Conservation (phyloP, 1,140 invertebrate genomes). For the Odontomachus brunneus region DNA sequence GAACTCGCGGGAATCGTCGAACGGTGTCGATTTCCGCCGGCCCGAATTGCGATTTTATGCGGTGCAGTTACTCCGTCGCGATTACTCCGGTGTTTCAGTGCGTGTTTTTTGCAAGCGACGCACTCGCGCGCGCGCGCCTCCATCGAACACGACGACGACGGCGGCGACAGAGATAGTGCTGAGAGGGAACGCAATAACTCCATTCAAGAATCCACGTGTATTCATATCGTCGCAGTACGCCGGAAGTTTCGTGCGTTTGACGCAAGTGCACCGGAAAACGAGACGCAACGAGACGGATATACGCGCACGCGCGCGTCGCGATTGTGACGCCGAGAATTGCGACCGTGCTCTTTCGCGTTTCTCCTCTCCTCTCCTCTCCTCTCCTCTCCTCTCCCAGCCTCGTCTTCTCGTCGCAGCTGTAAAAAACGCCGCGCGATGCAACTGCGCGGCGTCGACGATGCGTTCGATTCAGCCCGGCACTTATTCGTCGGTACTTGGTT, state of each 20-base stretch:
- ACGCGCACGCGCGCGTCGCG: background rate
- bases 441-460: conserved; percentile 8
- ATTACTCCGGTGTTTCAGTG: too few relatives aligned
- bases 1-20: too few relatives aligned
- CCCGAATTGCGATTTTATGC: background rate
- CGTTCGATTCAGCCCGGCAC: background rate
- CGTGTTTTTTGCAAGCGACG: too few relatives aligned
- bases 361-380: background rate
- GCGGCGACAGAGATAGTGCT: conserved; percentile 12
- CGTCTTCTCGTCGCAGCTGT: background rate
- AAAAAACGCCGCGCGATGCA: background rate
- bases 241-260: conserved; percentile 58
- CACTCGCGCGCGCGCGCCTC: background rate
- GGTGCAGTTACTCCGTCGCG: too few relatives aligned
- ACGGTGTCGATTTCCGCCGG: too few relatives aligned
- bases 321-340: conserved; percentile 16
- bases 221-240: conserved; percentile 38
- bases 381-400: background rate
- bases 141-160: conserved; percentile 18
- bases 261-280: conserved; percentile 54
- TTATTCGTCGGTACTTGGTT: background rate
- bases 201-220: conserved; percentile 53
- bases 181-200: conserved; percentile 50
- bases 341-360: conserved; percentile 16
- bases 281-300: conserved; percentile 51